Conservation (phyloP, 2,888 invertebrate genomes). For the Augiades crinisus region DNA sequence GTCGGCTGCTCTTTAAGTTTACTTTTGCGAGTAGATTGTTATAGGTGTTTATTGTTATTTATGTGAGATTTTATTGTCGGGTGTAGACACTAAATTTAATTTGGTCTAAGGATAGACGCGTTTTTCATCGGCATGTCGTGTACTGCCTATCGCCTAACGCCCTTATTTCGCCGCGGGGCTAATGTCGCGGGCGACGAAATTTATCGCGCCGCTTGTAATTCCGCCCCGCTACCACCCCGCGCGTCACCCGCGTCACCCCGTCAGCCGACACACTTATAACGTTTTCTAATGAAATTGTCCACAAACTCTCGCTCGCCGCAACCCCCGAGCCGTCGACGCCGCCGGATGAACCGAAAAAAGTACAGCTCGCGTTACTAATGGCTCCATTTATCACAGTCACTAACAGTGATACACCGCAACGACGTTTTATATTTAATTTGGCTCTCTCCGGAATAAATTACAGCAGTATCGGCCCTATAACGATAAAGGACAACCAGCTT, state of each 20-base stretch:
- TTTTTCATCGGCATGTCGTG: conserved; percentile 43
- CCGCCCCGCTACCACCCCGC: conserved; percentile 56
- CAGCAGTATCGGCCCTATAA: conserved; percentile 68
- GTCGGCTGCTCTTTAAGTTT: conserved; percentile 25
- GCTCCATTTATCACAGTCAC: conserved; percentile 81
- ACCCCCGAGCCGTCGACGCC: conserved; percentile 69
- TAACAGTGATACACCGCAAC: conserved; percentile 81
- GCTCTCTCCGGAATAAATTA: conserved; percentile 77
- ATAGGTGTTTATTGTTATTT: background rate
- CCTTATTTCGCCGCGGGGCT: conserved; percentile 65
- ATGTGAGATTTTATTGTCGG: background rate
- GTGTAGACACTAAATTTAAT: conserved; percentile 64
- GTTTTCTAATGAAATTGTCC: conserved; percentile 82
- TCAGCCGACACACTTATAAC: conserved; percentile 77
- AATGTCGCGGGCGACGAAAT: conserved; percentile 75
- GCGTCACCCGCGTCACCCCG: conserved; percentile 62
- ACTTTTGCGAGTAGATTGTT: conserved; percentile 3
- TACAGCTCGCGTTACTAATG: conserved; percentile 80
- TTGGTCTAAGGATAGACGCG: conserved; percentile 67
- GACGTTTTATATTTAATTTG: conserved; percentile 81
- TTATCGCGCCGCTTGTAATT: conserved; percentile 78
- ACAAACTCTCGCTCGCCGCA: conserved; percentile 71
- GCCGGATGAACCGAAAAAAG: conserved; percentile 80
- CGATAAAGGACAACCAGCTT: conserved; percentile 66
- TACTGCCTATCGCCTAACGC: conserved; percentile 27